phyloP scores from a whole-genome alignment of 2,113 vertebrate species.

The Calcarius ornatus region DNA sequence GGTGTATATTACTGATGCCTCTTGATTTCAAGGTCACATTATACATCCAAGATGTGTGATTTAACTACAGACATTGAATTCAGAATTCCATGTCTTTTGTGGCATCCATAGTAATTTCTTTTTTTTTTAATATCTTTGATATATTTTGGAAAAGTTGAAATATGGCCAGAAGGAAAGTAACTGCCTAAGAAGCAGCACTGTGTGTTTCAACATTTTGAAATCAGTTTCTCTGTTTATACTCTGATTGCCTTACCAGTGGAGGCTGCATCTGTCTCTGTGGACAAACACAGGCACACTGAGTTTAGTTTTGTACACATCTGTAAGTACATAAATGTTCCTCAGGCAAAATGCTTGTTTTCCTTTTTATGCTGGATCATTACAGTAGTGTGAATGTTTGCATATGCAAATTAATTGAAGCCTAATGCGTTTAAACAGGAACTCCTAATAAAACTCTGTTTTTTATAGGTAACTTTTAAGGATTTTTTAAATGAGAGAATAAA shows the following conservation, averaged over 20 bases:
- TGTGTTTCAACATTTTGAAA: not conserved
- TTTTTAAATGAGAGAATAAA: not conserved
- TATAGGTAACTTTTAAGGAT: not conserved
- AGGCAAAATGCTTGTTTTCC: conserved; percentile 18
- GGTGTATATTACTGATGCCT: not conserved
- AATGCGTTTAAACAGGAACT: not conserved
- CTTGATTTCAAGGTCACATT: not conserved
- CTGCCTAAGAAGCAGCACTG: not conserved
- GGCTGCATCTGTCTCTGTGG: not conserved
- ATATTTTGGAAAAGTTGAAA: not conserved
- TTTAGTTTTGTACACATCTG: not conserved
- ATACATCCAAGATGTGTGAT: not conserved
- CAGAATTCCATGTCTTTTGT: not conserved
- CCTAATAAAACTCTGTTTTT: not conserved
- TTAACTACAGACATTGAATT: not conserved
- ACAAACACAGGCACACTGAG: not conserved
- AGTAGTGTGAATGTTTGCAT: not conserved
- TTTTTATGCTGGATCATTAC: not conserved
- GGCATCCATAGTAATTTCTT: not conserved
- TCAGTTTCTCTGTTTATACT: not conserved
- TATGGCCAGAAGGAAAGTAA: not conserved
- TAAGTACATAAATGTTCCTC: not conserved
- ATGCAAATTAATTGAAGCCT: not conserved
- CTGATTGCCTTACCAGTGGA: not conserved
- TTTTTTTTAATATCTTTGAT: not conserved